phyloP scores from a whole-genome alignment of 2,888 invertebrate genomes.

The Iselma pallidipennis region DNA sequence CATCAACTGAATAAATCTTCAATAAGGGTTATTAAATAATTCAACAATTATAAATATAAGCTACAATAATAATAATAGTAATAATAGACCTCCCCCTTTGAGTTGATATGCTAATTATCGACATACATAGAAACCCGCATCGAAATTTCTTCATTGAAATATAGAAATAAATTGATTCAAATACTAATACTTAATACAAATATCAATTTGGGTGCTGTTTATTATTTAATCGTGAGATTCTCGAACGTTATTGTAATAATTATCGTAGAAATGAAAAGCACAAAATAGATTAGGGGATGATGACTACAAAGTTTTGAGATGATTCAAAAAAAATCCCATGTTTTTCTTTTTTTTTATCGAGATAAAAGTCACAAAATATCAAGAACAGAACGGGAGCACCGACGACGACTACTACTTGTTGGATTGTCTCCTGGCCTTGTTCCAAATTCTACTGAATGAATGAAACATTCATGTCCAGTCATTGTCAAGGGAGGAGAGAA shows the following conservation, averaged over 20 bases:
- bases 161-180: neutral
- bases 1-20: neutral
- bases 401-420: too few relatives aligned
- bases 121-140: neutral
- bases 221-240: neutral
- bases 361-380: too few relatives aligned
- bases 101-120: neutral
- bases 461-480: neutral
- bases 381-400: too few relatives aligned
- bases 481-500: neutral
- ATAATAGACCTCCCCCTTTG: neutral
- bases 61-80: neutral
- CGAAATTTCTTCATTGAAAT: neutral
- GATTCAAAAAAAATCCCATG: too few relatives aligned
- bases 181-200: too few relatives aligned
- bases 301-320: too few relatives aligned
- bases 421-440: neutral
- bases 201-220: neutral
- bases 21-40: neutral
- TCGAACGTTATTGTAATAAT: too few relatives aligned
- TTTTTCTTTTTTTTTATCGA: too few relatives aligned
- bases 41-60: too few relatives aligned
- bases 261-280: too few relatives aligned
- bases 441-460: neutral
- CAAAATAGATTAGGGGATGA: too few relatives aligned